These are phyloP conservation scores for Pristionchus arcanus DNA, from an alignment of 2,888 invertebrate species.

Conservation along the genomic window DNA sequence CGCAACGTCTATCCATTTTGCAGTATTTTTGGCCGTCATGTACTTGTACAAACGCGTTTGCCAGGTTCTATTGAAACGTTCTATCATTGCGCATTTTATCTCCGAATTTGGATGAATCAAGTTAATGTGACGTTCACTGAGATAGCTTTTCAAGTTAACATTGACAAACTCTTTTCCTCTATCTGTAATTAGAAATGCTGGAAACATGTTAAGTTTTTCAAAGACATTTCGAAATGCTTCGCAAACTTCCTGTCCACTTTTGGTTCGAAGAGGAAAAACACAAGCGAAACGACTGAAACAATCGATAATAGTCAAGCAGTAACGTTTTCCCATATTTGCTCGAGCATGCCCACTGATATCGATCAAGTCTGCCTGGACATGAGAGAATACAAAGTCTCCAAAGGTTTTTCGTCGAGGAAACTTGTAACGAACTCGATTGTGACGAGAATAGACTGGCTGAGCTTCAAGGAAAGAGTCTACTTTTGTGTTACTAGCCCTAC, in stretches of 20 bases:
- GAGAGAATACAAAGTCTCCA: neutral
- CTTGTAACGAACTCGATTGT: neutral
- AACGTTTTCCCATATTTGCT: too few species aligned
- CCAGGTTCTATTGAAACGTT: neutral
- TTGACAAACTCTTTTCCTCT: neutral
- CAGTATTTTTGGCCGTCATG: too few species aligned
- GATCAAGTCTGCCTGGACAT: conserved; percentile 11
- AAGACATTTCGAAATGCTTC: too few species aligned
- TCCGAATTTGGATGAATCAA: neutral
- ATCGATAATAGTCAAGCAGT: too few species aligned
- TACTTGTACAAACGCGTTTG: too few species aligned
- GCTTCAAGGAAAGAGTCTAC: neutral
- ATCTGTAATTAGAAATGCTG: neutral
- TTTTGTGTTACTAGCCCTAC: neutral
- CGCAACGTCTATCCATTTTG: neutral
- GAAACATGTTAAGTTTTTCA: neutral
- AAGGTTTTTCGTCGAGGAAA: neutral
- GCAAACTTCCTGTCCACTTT: too few species aligned
- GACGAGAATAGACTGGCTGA: neutral
- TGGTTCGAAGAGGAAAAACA: too few species aligned
- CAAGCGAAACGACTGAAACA: too few species aligned
- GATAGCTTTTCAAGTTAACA: neutral
- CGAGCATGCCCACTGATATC: neutral
- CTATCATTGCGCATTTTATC: neutral
- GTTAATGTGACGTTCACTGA: neutral